Base-by-base conservation (phyloP, 1,140 invertebrate species). In the Trichomalopsis sarcophagae region DNA sequence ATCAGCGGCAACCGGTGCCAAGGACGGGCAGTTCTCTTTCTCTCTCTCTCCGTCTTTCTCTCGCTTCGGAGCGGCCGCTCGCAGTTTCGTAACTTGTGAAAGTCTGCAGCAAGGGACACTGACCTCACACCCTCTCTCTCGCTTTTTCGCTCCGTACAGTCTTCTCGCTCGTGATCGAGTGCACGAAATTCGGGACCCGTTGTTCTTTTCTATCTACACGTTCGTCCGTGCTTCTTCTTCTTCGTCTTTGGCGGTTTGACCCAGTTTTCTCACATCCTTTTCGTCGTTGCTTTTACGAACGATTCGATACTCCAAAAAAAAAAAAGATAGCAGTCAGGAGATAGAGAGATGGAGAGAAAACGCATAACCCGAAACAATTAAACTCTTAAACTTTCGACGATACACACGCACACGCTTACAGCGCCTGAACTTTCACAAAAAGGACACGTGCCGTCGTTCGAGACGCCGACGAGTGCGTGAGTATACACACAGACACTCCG, bases 71-170 rank as follows among this genome's bases (percentile, higher is more conserved):
- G 40, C 36, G 75, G 9, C 40, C 55, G 11, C 71, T 13, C 62
- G 47, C 77, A 87, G 90, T 93, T 93, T 93, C 92, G 92, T 92
- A 93, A 93, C 92, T 92, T 91, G 93, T 93, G 93, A 93, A 93
- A 93, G 93, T 93, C 91, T 91, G 75, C 74, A 71, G 4, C 84
- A 89, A 89, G 88, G 92, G 92, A 93, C 92, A 93, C 91, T 93
- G 92, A 93, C 91, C 92, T 92, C 92, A 90, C 89, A 89, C 89
- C 88, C 89, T 89, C 89, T 89, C 83, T 87, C 87, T 87, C 88
- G 86, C 85, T 87, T 86, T 36, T 40, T 55, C 17, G 3, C 6
- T 71, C 2, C 27, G 27, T 73, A 73, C 2, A 73, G 14, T 33
- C 30, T 11, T 66, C 30, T 27, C 23, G 47, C 23, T n/a, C 75